Evolutionary conservation across 2,888 invertebrate species (phyloP), one percentile per base, ranked within the genome.

Genomic region (Eupeodes latifasciatus): DNA sequence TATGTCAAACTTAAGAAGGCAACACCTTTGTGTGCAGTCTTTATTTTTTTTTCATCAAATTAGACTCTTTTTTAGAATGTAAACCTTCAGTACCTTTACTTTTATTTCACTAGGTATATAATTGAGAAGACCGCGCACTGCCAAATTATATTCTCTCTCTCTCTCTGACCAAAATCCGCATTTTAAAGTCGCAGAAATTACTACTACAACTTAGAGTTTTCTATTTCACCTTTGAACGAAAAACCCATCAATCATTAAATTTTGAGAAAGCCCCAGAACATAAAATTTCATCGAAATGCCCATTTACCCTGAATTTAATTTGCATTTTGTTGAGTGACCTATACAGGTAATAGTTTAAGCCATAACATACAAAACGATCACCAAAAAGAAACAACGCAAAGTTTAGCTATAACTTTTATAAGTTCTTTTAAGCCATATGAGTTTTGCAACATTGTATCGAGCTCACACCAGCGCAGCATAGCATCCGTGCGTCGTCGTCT

Each of bases 261-360:
- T 16, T 51, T 36, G 51, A 14, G 53, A 64, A 9, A 19, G 19
- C 7, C 57, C 40, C 9, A 40, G 27, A 16, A 55, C 85, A 85
- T 88, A 88, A 88, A 40, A 81, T 78, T 78, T 81, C 51, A 53
- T 75, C 51, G 76, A 84, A 88, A 76, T 78, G 61, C 81, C 88
- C 81, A 88, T 88, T 81, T 85, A 61, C 44, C 75, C 57, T 19
- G 75, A 67, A 78, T 71, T 85, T 81, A 81, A 85, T 88, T 81
- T 88, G 85, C 88, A 81, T 88, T 88, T 81, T 81, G 78, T 75
- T 85, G 78, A 66, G 81, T 78, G 88, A 88, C 81, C 67, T 71
- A 81, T 71, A 81, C 64, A 55, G 59, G 34, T 59, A 14, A 59
- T 59, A 34, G 34, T 59, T n/a, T n/a, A 34, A n/a, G 59, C 14